phyloP scores from a whole-genome alignment of 2,113 vertebrate species.

The Erpornis zantholeuca region DNA sequence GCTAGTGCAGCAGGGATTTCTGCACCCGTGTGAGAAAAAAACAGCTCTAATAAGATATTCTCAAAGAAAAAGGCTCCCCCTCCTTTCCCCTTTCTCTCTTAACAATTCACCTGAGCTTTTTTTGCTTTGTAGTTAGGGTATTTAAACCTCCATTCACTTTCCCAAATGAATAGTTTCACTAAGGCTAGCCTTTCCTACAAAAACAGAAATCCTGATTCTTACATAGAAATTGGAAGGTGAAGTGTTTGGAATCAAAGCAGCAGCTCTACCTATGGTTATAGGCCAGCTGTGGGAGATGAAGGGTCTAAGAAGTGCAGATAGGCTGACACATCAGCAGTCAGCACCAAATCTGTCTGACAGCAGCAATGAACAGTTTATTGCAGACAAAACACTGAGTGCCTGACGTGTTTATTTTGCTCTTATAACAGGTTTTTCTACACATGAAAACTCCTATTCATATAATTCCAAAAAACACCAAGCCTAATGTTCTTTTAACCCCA shows the following conservation, averaged over 20 bases:
- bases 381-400: background rate
- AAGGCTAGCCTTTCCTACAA: background rate
- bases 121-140: background rate
- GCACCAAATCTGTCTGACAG: constrained; percentile 12
- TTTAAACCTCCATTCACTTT: background rate
- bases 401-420: background rate
- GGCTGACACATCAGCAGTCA: background rate
- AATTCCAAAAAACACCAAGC: background rate
- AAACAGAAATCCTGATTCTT: background rate
- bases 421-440: background rate
- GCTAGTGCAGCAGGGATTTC: background rate
- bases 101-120: background rate
- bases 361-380: background rate
- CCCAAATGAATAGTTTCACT: background rate
- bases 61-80: background rate
- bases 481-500: background rate
- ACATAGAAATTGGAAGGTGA: background rate
- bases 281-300: background rate
- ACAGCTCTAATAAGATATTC: background rate
- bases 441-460: background rate
- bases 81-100: background rate
- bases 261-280: background rate
- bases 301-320: background rate
- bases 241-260: background rate
- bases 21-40: background rate